Evolutionary conservation across 30 jellyfish, hydroid and myxozoan genomes (phyloP), one percentile per base, ranked within the genome.

Genomic region (Aurelia sp.): DNA sequence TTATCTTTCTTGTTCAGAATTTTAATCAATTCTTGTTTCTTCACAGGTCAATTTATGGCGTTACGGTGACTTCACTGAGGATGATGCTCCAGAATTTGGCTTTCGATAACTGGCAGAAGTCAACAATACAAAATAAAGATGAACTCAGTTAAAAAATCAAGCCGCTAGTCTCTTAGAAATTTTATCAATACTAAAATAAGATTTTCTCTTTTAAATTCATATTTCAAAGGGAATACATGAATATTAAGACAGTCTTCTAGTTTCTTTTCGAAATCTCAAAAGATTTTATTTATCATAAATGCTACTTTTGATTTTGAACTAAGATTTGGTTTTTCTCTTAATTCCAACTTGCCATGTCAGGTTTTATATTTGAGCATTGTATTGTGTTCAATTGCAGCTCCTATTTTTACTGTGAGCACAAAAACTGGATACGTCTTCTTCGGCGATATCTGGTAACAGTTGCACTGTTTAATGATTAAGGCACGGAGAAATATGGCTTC

Each of bases 51-150:
- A 95, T 63, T 66, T 95, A 38, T 95, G 99, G 99, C 97, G 95
- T 11, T 95, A 95, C 61, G 99, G 99, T 12, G 99, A 95, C 68
- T 95, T 95, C 94, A 95, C 99, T 18, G 98, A 85, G 59, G 99
- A 95, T 69, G 99, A 95, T 74, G 96, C 99, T 44, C 99, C 99
- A 30, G 99, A 95, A 81, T 95, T 95, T 67, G 99, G 99, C 66
- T 89, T 52, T 69, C 67, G 92, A 58, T 89, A 86, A 84, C 27
- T 22, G 44, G 33, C 15, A 38, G 9, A 38, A 38, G 50, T 38
- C 67, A 50, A 51, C 55, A 18, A 52, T 2, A 8, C 10, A 72
- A 41, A 67, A 81, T 27, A 30, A 15, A 7, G 90, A 52, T 90
- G 99, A 79, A 95, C 99, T 90, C 99, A 95, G 97, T 95, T 73